phyloP scores from a whole-genome alignment of 2,113 vertebrate genomes.

The Prietella phreatophila region DNA sequence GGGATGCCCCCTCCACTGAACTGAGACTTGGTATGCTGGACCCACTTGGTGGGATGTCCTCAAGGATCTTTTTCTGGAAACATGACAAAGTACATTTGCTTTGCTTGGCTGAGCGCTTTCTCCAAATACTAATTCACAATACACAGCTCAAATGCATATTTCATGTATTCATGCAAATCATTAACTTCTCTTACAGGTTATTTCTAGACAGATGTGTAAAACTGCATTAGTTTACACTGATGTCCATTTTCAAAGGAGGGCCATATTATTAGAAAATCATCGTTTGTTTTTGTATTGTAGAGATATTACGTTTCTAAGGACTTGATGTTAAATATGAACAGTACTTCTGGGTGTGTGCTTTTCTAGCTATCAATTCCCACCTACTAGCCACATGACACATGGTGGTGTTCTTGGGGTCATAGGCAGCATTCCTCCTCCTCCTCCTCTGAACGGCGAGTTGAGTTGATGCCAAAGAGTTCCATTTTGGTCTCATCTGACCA shows the following conservation, averaged over 20 bases:
- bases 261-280: background rate
- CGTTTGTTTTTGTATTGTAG: background rate
- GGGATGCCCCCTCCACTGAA: conserved; percentile 76
- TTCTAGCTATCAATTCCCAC: background rate
- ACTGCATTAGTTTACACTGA: background rate
- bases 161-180: background rate
- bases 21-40: conserved; percentile 82
- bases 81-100: conserved; percentile 40
- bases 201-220: background rate
- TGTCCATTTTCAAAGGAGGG: background rate
- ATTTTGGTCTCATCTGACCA: too few relatives aligned
- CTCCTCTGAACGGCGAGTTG: too few relatives aligned
- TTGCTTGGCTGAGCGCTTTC: background rate
- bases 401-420: too few relatives aligned
- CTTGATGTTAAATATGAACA: background rate
- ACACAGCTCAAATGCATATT: background rate
- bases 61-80: conserved; percentile 78
- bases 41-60: conserved; percentile 79
- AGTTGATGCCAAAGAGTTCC: too few relatives aligned
- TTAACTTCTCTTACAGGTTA: background rate
- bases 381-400: background rate
- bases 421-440: too few relatives aligned
- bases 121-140: background rate
- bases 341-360: background rate
- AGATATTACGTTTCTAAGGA: background rate